phyloP scores from a whole-genome alignment of 2,113 vertebrate species.

The Otus sunia region DNA sequence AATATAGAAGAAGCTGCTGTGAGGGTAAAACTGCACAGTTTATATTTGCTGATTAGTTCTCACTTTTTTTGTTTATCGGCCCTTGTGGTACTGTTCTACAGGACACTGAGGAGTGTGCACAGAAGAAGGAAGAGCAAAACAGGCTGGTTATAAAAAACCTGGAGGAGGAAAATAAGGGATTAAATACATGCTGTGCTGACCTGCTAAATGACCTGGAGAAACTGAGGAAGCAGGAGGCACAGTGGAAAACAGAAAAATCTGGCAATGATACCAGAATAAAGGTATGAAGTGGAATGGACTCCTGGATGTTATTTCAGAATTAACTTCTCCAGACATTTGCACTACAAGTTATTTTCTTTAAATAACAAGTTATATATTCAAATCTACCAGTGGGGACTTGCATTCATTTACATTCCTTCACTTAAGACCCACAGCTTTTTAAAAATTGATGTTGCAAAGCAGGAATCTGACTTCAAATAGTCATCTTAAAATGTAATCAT shows the following conservation, averaged over 20 bases:
- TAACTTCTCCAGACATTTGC: slow-evolving; percentile 64
- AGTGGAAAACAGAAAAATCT: slow-evolving; percentile 80
- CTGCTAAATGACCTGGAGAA: slow-evolving; percentile 91
- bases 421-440: slow-evolving; percentile 84
- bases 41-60: slow-evolving; percentile 86
- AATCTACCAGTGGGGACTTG: slow-evolving; percentile 76
- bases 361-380: slow-evolving; percentile 83
- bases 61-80: slow-evolving; percentile 78
- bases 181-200: slow-evolving; percentile 82
- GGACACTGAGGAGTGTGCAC: slow-evolving; percentile 83
- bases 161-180: slow-evolving; percentile 86
- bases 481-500: slow-evolving; percentile 79
- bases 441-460: slow-evolving; percentile 88
- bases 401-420: slow-evolving; percentile 85
- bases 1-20: slow-evolving; percentile 79
- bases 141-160: slow-evolving; percentile 82
- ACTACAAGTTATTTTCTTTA: slow-evolving; percentile 77
- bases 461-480: slow-evolving; percentile 85
- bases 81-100: slow-evolving; percentile 78
- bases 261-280: slow-evolving; percentile 82
- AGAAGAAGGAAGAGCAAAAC: slow-evolving; percentile 84
- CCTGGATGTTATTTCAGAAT: slow-evolving; percentile 53
- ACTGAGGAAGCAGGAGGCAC: slow-evolving; percentile 81
- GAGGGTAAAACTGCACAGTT: slow-evolving; percentile 76
- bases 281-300: slow-evolving; percentile 70